Conservation (phyloP, 2,888 invertebrate species). For the Euclidia mi region DNA sequence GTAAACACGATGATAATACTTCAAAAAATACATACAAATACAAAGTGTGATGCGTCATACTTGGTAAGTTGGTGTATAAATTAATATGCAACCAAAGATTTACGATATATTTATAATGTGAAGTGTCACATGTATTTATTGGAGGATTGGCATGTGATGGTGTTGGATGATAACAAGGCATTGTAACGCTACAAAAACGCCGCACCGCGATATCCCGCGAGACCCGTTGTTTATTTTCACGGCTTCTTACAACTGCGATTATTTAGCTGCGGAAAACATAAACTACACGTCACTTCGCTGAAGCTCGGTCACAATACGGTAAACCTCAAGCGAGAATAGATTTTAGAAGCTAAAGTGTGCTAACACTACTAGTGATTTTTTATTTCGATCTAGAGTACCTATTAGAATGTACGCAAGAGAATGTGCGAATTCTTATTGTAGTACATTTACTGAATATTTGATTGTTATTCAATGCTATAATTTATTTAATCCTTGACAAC, state of each 20-base stretch:
- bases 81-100: too few relatives aligned
- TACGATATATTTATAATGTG: too few relatives aligned
- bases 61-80: too few relatives aligned
- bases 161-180: constrained; percentile 10
- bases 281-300: constrained; percentile 72
- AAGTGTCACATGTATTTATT: background rate
- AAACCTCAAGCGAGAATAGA: constrained; percentile 69
- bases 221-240: constrained; percentile 75
- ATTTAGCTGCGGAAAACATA: constrained; percentile 69
- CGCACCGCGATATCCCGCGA: constrained; percentile 52
- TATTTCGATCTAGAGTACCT: background rate
- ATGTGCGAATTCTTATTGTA: too few relatives aligned
- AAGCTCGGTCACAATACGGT: constrained; percentile 76
- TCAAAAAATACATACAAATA: too few relatives aligned
- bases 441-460: too few relatives aligned
- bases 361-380: constrained; percentile 20
- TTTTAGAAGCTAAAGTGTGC: constrained; percentile 39
- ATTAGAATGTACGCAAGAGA: too few relatives aligned
- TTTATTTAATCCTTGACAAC: too few relatives aligned
- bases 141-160: background rate
- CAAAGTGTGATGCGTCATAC: too few relatives aligned
- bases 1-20: too few relatives aligned
- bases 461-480: too few relatives aligned
- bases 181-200: constrained; percentile 46
- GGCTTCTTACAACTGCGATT: constrained; percentile 68